Percentiles rank a stretch among this genome's conserved stretches.
Evolutionary conservation across 2,113 vertebrate species (phyloP).

Genomic region (Nyctereutes procyonoides): DNA sequence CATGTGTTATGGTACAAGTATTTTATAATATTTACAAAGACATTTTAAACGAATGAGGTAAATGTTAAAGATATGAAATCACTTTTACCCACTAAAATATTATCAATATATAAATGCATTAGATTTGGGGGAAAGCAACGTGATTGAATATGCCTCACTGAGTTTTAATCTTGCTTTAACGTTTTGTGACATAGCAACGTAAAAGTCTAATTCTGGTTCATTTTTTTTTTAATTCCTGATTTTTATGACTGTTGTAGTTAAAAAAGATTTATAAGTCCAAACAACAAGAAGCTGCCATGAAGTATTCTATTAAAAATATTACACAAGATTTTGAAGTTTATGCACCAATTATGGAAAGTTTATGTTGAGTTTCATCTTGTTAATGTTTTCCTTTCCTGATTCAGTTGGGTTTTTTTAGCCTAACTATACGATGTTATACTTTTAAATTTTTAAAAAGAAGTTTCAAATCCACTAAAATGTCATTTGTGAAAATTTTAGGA

Average conservation of each 20-base stretch:
- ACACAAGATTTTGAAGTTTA: neutral
- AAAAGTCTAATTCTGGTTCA: neutral
- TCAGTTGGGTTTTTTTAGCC: neutral
- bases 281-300: neutral
- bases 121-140: neutral
- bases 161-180: neutral
- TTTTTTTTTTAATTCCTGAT: neutral
- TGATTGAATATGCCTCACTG: neutral
- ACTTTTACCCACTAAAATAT: neutral
- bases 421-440: neutral
- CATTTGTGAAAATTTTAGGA: neutral
- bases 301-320: neutral
- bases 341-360: neutral
- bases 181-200: neutral
- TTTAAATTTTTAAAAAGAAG: neutral
- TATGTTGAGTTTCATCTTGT: neutral
- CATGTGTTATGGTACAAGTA: neutral
- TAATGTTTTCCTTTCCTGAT: neutral
- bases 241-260: neutral
- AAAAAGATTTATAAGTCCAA: neutral
- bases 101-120: neutral
- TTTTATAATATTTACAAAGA: neutral
- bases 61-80: neutral
- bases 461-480: neutral
- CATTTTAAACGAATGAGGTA: neutral